These are phyloP conservation scores for Oreochromis niloticus DNA, from an alignment of 2,113 vertebrate species.

Conservation along the genomic window DNA sequence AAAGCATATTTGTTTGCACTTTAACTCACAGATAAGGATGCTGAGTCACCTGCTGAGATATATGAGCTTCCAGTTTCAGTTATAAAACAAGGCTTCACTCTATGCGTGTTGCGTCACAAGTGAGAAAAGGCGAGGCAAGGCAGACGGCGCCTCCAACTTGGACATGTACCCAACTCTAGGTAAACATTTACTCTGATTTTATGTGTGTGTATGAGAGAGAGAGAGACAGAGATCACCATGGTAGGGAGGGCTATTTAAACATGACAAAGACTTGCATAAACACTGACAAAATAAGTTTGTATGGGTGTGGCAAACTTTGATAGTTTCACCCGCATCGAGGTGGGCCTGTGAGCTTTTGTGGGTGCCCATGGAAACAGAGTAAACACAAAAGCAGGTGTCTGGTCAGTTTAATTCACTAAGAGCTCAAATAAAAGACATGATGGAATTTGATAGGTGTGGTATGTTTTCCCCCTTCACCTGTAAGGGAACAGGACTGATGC, in stretches of 20 bases:
- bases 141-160: neutral
- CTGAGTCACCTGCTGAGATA: neutral
- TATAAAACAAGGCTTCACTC: neutral
- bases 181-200: slow-evolving; percentile 7
- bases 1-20: neutral
- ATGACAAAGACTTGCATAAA: neutral
- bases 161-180: slow-evolving; percentile 25
- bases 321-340: slow-evolving; percentile 20
- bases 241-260: neutral
- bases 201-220: neutral
- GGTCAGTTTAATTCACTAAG: slow-evolving; percentile 46
- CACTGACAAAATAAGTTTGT: neutral
- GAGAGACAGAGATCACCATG: neutral
- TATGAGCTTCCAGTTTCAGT: neutral
- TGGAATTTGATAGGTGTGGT: slow-evolving; percentile 51
- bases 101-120: neutral
- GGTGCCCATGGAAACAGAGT: slow-evolving; percentile 44
- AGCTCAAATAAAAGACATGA: slow-evolving; percentile 28
- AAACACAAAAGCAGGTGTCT: slow-evolving; percentile 39
- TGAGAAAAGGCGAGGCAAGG: slow-evolving; percentile 22
- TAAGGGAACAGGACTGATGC: neutral
- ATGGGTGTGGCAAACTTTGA: slow-evolving; percentile 20
- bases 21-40: neutral
- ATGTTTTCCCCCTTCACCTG: neutral
- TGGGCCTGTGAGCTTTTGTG: slow-evolving; percentile 26